These are phyloP conservation scores for Coreius guichenoti DNA, from an alignment of 2,797 vertebrate species.

Conservation along the genomic window DNA sequence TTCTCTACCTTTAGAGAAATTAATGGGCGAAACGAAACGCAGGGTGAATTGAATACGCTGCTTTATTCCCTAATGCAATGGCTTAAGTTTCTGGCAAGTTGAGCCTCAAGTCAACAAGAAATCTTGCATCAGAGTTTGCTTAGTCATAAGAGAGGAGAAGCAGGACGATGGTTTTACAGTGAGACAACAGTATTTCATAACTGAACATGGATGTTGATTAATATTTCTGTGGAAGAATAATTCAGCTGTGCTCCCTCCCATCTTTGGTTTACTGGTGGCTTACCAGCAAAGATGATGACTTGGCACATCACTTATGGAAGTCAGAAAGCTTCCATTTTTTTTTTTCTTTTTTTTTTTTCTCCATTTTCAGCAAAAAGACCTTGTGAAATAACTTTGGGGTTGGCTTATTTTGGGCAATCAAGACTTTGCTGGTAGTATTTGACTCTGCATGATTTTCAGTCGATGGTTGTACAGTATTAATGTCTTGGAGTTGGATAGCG, in stretches of 20 bases:
- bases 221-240: not conserved
- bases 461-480: not conserved
- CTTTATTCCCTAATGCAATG: not conserved
- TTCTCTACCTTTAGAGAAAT: not conserved
- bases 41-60: not conserved
- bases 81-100: not conserved
- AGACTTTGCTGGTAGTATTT: not conserved
- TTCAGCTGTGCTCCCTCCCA: not conserved
- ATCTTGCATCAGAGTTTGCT: constrained; percentile 19
- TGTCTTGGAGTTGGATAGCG: not conserved
- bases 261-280: not conserved
- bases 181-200: not conserved
- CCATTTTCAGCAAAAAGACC: not conserved
- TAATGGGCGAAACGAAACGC: not conserved
- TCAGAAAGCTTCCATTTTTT: not conserved
- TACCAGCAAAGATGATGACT: not conserved
- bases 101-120: constrained; percentile 7
- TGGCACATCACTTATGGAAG: constrained; percentile 10
- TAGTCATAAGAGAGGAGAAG: constrained; percentile 12
- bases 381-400: not conserved
- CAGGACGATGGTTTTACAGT: not conserved
- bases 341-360: not conserved
- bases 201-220: constrained; percentile 6
- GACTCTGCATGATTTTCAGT: not conserved
- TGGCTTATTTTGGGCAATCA: not conserved